Base-by-base conservation (phyloP, 2,888 invertebrate genomes). In the Morpho achilles region DNA sequence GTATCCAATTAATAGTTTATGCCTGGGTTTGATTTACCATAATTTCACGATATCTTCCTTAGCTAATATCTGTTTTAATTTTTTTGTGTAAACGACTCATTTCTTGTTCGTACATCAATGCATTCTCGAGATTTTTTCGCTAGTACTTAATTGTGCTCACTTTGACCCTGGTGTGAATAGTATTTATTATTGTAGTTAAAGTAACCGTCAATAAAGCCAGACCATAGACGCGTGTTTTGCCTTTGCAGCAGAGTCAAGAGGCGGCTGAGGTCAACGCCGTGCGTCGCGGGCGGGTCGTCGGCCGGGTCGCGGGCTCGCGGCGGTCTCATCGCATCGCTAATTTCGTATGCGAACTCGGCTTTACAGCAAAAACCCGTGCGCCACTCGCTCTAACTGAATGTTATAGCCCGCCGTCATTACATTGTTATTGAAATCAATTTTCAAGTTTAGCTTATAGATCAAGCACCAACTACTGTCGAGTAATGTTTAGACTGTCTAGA, bases 251-350 rank as follows among this genome's bases (percentile, higher is more conserved):
- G 52, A 53, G 52, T 59, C 46, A 40, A 48, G 52, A 53, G 61
- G 54, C 58, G 39, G 44, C 69, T 64, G 77, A 76, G 87, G 87
- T 87, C 87, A 86, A 51, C 80, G 79, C 80, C 87, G 80, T 67
- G 46, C 57, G 47, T 41, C 52, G 54, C 53, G 71, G 73, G 74
- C 74, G 77, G 86, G 84, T 85, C 84, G 85, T 77, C 69, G 69
- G 61, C 72, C 71, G 67, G 65, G 59, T 56, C 62, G 67, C 66
- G 39, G 52, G 32, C 47, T 10, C 46, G 46, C 23, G 9, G 63
- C 72, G 73, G 71, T 72, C 73, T 72, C 69, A 66, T 67, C 77
- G 69, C 80, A 82, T 84, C 80, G 81, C 79, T 84, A 82, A 67
- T 64, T 67, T 65, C 59, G 64, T 83, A 82, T 83, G 78, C 73